Evolutionary conservation across 1,140 invertebrate species (phyloP), one percentile per base, ranked within the genome.

Genomic region (Parapsyche elsis): DNA sequence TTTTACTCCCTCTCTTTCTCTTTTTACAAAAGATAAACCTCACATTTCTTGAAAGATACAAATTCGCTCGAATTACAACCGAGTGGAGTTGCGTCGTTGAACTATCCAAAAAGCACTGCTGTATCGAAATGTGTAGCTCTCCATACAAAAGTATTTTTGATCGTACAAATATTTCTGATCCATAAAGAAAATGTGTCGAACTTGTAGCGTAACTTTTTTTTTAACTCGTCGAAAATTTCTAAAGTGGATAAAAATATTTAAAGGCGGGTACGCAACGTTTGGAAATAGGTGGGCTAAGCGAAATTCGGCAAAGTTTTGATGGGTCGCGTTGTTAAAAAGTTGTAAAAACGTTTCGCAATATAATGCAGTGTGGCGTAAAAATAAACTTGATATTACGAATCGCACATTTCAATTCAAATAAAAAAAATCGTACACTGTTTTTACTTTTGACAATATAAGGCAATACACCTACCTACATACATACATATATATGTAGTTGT

Each of bases 311-410:
- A 67, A 67, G 64, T 67, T 67, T 67, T 67, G 64, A 67, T 26
- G 64, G 64, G 64, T 26, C 64, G 64, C 64, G 64, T 67, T 67
- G 64, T 67, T 67, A 67, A 67, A 67, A 67, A 67, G 64, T 67
- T 67, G 64, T 67, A 67, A 67, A 67, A 67, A 23, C 64, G 64
- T 67, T 67, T 67, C 24, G 64, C 64, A 67, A 67, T 67, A 67
- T 67, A 67, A 67, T 12, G 64, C 24, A 26, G 64, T 23, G 24
- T 30, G 64, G 10, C 64, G 24, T 24, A 23, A 67, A 21, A 67
- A 67, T 67, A 67, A 67, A 19, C 24, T 67, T 61, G 30, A 38
- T 38, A 38, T 38, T 38, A 38, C 7, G 7, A 38, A 1, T 38
- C 30, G 30, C 7, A 38, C 7, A 38, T 38, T 38, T 38, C 30